phyloP scores from a whole-genome alignment of 2,888 invertebrate species.

The Prosapia bicincta region DNA sequence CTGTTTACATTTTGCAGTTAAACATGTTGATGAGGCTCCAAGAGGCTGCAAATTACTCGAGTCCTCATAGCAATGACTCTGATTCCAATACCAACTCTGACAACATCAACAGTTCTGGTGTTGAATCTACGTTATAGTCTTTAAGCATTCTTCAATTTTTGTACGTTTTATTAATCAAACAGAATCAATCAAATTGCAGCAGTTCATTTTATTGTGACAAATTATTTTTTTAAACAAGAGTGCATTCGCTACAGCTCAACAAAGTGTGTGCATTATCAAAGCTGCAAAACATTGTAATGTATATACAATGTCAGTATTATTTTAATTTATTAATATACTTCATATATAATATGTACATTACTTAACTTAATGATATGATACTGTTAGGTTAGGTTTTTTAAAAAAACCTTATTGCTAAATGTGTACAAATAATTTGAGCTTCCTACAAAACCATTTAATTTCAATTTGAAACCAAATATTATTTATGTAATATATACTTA shows the following conservation, averaged over 20 bases:
- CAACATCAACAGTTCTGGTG: slow-evolving; percentile 23
- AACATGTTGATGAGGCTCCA: slow-evolving; percentile 95
- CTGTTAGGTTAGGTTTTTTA: background rate
- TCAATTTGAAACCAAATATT: background rate
- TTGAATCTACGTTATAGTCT: slow-evolving; percentile 27
- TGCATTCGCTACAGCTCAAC: background rate
- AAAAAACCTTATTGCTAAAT: background rate
- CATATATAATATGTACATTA: background rate
- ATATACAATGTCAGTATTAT: background rate
- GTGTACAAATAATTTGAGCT: background rate
- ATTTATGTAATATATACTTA: background rate
- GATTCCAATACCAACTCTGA: slow-evolving; percentile 54
- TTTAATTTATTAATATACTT: background rate
- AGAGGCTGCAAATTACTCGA: slow-evolving; percentile 91
- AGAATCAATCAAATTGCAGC: background rate
- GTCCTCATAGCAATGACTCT: slow-evolving; percentile 86
- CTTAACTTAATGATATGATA: background rate
- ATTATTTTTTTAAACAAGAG: slow-evolving; percentile 13
- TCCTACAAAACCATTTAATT: background rate
- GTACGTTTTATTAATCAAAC: background rate
- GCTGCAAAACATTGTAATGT: background rate
- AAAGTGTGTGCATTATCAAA: background rate
- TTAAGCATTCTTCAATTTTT: background rate
- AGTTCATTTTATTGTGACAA: background rate
- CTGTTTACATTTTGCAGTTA: slow-evolving; percentile 58